Conservation (phyloP, 1,140 invertebrate genomes). For the Lepidurus apus region DNA sequence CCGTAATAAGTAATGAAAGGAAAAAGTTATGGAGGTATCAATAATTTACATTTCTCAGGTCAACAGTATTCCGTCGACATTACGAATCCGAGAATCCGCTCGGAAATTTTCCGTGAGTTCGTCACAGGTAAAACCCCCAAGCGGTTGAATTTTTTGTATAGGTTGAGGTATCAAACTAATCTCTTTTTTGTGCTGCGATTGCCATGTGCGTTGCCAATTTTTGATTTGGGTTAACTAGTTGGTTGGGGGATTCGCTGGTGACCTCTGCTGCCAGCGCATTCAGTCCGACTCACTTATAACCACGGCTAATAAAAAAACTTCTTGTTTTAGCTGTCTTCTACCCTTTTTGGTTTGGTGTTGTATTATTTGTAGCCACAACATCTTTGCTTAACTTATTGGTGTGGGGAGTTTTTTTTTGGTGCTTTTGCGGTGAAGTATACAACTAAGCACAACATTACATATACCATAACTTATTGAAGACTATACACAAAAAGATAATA, state of each 20-base stretch:
- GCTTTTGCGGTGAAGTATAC: no score
- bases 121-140: conserved; percentile 32
- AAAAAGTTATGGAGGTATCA: not conserved
- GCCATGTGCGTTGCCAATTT: conserved; percentile 5
- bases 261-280: no score
- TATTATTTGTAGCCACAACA: no score
- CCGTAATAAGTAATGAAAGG: conserved; percentile 22
- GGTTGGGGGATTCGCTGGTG: not conserved
- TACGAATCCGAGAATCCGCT: conserved; percentile 32
- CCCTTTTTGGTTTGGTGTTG: no score
- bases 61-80: conserved; percentile 34
- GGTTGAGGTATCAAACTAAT: conserved; percentile 16
- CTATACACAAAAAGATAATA: no score
- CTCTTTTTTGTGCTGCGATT: conserved; percentile 15
- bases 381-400: no score
- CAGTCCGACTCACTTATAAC: no score
- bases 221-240: not conserved
- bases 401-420: no score
- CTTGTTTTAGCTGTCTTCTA: no score
- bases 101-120: conserved; percentile 33
- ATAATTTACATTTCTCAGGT: conserved; percentile 28
- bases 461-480: no score
- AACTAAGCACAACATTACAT: no score
- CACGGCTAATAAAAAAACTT: no score
- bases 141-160: conserved; percentile 5